phyloP scores from a whole-genome alignment of 2,888 invertebrate species.

The Hypercompe scribonia region DNA sequence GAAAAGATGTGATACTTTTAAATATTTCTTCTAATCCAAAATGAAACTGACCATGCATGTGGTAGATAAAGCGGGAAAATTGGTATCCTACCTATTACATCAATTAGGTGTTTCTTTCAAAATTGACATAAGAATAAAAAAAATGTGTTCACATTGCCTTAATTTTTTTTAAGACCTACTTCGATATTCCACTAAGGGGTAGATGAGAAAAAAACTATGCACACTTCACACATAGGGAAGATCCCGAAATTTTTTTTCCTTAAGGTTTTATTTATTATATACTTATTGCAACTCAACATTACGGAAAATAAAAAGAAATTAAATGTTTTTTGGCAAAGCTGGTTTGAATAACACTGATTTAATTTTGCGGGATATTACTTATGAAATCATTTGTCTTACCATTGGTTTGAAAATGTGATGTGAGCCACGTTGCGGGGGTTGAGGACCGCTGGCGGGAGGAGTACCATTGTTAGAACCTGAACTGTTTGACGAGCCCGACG shows the following conservation, averaged over 20 bases:
- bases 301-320: neutral
- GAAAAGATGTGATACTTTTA: too few species aligned
- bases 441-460: slow-evolving; percentile 83
- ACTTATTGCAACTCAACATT: neutral
- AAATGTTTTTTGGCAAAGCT: neutral
- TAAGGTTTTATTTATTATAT: neutral
- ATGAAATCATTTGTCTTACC: slow-evolving; percentile 79
- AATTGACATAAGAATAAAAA: too few species aligned
- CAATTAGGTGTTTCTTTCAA: too few species aligned
- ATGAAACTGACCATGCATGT: too few species aligned
- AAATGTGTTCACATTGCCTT: neutral
- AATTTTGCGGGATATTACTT: neutral
- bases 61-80: too few species aligned
- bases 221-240: too few species aligned
- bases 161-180: too few species aligned
- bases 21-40: too few species aligned
- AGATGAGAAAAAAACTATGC: too few species aligned
- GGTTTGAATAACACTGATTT: neutral
- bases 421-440: slow-evolving; percentile 93
- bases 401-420: slow-evolving; percentile 95
- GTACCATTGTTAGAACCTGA: slow-evolving; percentile 86
- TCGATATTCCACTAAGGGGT: too few species aligned
- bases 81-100: too few species aligned
- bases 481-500: slow-evolving; percentile 87
- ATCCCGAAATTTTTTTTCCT: too few species aligned